A percentile compares a stretch with the other conserved stretches of the same genome.
phyloP scores from a whole-genome alignment of 2,888 invertebrate genomes.

The Drosophila acutilabella region DNA sequence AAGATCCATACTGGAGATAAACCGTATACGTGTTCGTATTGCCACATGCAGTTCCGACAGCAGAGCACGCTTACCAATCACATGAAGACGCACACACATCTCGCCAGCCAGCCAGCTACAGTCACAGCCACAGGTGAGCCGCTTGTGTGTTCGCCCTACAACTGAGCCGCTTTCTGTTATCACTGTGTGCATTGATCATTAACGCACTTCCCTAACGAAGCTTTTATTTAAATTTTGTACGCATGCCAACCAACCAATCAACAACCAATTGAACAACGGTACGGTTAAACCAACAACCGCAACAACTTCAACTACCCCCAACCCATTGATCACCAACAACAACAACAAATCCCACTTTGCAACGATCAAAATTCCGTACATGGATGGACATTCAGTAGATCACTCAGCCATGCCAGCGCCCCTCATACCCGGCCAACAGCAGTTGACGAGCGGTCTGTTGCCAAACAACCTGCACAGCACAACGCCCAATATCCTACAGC shows the following conservation, averaged over 20 bases:
- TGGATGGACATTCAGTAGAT: constrained; percentile 60
- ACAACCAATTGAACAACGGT: constrained; percentile 48
- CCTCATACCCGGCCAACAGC: constrained; percentile 65
- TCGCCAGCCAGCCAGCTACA: constrained; percentile 71
- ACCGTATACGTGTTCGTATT: constrained; percentile 83
- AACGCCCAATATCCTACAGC: constrained; percentile 74
- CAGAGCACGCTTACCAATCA: constrained; percentile 83
- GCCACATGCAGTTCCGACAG: constrained; percentile 84
- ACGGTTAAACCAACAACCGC: constrained; percentile 49
- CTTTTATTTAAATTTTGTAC: constrained; percentile 84
- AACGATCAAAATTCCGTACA: constrained; percentile 37
- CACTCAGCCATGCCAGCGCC: constrained; percentile 71
- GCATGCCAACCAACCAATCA: constrained; percentile 70
- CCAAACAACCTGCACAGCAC: constrained; percentile 74
- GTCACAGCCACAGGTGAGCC: constrained; percentile 77
- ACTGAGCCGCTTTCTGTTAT: constrained; percentile 82
- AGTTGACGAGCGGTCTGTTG: constrained; percentile 65
- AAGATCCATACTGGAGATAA: constrained; percentile 83
- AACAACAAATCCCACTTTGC: constrained; percentile 40
- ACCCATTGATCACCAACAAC: constrained; percentile 2
- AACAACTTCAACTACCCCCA: constrained; percentile 34
- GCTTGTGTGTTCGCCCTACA: constrained; percentile 83
- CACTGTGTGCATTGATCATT: constrained; percentile 79
- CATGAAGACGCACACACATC: constrained; percentile 82
- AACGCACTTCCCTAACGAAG: constrained; percentile 84